Evolutionary conservation across 2,888 invertebrate species (phyloP).

Genomic region (Prosopocoilus inquinatus): DNA sequence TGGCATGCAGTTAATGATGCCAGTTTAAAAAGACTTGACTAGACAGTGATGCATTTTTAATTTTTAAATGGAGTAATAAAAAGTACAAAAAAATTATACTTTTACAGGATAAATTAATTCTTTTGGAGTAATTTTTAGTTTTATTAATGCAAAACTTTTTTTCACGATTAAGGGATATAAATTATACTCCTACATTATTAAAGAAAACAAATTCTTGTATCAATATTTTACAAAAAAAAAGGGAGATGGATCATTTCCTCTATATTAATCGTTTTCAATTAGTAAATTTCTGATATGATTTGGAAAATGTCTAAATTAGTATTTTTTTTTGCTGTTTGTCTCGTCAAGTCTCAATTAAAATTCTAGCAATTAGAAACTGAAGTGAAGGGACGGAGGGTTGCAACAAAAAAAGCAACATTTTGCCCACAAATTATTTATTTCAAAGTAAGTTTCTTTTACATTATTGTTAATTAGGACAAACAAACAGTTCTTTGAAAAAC

Average conservation of each 20-base stretch:
- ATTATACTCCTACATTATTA: too few relatives aligned
- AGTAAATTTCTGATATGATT: too few relatives aligned
- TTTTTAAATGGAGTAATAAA: too few relatives aligned
- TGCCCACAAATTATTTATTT: constrained; percentile 27
- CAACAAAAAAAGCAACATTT: constrained; percentile 22
- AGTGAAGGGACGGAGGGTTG: background rate
- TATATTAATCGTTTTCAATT: background rate
- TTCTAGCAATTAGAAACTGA: background rate
- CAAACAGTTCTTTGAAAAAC: constrained; percentile 21
- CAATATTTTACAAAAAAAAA: background rate
- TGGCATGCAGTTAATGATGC: background rate
- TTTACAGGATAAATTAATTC: too few relatives aligned
- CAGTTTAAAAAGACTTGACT: too few relatives aligned
- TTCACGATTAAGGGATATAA: too few relatives aligned
- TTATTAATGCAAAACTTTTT: too few relatives aligned
- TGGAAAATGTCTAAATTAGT: too few relatives aligned
- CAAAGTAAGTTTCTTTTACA: constrained; percentile 26
- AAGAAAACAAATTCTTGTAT: background rate
- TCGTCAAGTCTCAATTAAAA: background rate
- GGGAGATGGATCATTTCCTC: background rate
- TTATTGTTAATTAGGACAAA: background rate
- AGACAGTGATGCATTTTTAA: too few relatives aligned
- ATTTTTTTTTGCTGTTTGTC: background rate
- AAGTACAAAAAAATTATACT: background rate
- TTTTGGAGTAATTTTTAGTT: too few relatives aligned